Evolutionary conservation across 2,888 invertebrate genomes (phyloP), one percentile per base, ranked within the genome.

Genomic region (Liposcelis brunnea): DNA sequence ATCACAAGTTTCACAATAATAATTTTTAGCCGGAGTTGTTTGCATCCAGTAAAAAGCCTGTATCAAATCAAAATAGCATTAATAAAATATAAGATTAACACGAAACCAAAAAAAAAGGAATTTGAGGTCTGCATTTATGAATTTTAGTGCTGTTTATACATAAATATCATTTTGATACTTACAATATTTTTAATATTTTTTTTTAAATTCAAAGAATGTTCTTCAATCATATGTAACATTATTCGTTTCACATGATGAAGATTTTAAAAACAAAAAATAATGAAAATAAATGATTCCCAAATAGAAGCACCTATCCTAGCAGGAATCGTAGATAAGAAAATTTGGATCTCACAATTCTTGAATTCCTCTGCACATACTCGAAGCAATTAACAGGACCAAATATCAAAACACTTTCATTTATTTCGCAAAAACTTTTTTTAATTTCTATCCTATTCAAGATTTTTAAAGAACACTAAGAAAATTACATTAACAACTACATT

Each of bases 1-100:
- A 55, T 87, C 85, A 62, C 91, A 93, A n/a, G 77, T 71, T 57
- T 84, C 83, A 63, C 85, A 85, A 61, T 70, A 75, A 56, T 68
- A 65, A 36, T 67, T 60, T 42, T 47, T 26, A 26, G 4, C 8
- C 8, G 26, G 8, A 6, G 26, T 26, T 8, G 26, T 26, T 8
- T 26, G 26, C 4, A 26, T 26, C 26, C 26, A 26, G 26, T 26
- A 26, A 26, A 26, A 26, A 26, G 26, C 26, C 26, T 26, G 8
- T 6, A 26, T 26, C n/a, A 15, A 5, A 15, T 16, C 1, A 44
- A 44, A 37, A 16, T 45, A 2, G 19, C 2, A 14, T 42, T 19
- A 38, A 34, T 21, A 11, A 18, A 2, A 12, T 33, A n/a, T n/a
- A n/a, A n/a, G n/a, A n/a, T n/a, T n/a, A n/a, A n/a, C n/a, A n/a